Conservation (phyloP, 2,797 vertebrate genomes). For the Phaenicophaeus curvirostris region DNA sequence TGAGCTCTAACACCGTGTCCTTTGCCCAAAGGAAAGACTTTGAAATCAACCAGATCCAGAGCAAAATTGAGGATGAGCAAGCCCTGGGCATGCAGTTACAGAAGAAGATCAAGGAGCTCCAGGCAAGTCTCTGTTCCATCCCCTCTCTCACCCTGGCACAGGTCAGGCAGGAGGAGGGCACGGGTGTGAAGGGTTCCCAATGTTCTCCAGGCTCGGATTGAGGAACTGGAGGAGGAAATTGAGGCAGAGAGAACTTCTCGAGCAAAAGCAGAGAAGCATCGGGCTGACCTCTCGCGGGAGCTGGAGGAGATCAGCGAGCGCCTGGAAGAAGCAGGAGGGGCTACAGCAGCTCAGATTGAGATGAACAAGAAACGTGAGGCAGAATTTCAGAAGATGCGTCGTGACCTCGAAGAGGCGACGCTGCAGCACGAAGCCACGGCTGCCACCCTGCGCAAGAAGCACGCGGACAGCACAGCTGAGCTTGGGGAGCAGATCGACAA, state of each 20-base stretch:
- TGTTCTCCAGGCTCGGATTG: not conserved
- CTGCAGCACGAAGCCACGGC: conserved; percentile 76
- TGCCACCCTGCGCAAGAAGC: conserved; percentile 74
- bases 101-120: not conserved
- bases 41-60: not conserved
- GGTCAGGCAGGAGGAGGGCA: not conserved
- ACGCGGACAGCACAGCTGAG: conserved; percentile 74
- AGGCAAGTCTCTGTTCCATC: not conserved
- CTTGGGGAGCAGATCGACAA: conserved; percentile 79
- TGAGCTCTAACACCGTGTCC: not conserved
- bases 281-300: conserved; percentile 82
- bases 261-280: conserved; percentile 86
- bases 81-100: not conserved
- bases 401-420: conserved; percentile 78
- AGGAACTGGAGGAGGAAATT: conserved; percentile 63
- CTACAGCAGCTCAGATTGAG: conserved; percentile 77
- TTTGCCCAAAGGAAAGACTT: not conserved
- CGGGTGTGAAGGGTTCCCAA: not conserved
- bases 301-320: conserved; percentile 86
- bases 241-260: conserved; percentile 75
- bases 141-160: not conserved
- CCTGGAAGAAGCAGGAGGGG: conserved; percentile 84
- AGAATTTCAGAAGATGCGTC: conserved; percentile 81
- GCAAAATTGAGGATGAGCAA: not conserved
- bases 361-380: conserved; percentile 83